Base-by-base conservation (phyloP, 1,140 invertebrate genomes). In the Pseudomyrmex cubaensis region DNA sequence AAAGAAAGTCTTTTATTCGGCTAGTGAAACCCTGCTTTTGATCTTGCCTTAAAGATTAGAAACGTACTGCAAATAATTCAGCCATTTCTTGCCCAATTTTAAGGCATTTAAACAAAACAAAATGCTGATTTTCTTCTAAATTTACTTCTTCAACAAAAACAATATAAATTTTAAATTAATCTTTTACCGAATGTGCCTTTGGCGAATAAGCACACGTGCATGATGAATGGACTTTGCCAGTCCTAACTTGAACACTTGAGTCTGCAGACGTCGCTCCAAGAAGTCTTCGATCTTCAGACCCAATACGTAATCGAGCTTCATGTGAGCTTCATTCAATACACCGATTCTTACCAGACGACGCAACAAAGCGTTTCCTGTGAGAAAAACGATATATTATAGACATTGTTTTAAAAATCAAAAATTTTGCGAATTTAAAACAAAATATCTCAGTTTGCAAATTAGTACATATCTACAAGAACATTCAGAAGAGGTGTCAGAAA, bases 221-320 rank as follows among this genome's bases (percentile, higher is more conserved):
- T 99, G 99, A 96, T 99, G 98, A 91, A 99, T 99, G 64, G 98
- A 99, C 94, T 99, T 99, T 69, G 99, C 99, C 54, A 99, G 96
- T 92, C 99, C 99, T 91, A 99, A 96, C 94, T 99, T 99, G 96
- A 99, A 99, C 44, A 99, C 99, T 95, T 99, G 99, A 1, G 99
- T 99, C 95, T 99, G 99, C 13, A 99, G 96, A 94, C 50, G 97
- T 85, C 99, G 96, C 95, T 99, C 99, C 95, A 99, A 97, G 96
- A 99, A 99, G 96, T 99, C 99, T 95, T 99, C 99, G 91, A 99
- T 98, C 95, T 99, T 98, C 75, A 99, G 95, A 96, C 99, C 99
- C 91, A 99, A 96, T 85, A 99, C 99, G 91, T 99, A 99, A 99
- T 99, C 99, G 90, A 99, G 98, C 95, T 99, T 99, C 99, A 99